Evolutionary conservation across 2,113 vertebrate species (phyloP), one percentile per base, ranked within the genome.

Genomic region (Anhinga rufa): DNA sequence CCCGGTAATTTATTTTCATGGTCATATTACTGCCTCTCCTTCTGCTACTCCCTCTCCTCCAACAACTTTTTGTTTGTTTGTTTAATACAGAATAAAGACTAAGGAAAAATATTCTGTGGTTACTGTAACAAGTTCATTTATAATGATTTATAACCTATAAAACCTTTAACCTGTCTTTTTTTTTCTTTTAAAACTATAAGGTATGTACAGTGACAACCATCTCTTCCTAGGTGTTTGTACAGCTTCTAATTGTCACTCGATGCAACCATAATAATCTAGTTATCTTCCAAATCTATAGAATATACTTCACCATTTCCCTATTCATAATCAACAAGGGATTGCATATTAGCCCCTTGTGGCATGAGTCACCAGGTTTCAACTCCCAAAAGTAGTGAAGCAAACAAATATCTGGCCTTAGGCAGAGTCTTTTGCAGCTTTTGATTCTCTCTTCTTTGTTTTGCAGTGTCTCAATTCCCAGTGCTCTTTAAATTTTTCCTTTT

Each of bases 381-480:
- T 90, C 85, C 38, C 89, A 86, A 76, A 89, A 89, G 82, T 25
- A 86, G 61, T 82, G 88, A 95, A 93, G 93, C 69, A 88, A 93
- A 92, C 62, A 82, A 94, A 44, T 61, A 82, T 24, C 38, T 78
- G 66, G 66, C 60, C 70, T 71, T 65, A 86, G 49, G 76, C 78
- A 93, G 34, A 87, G 89, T 91, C 80, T 70, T 75, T 46, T 55
- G 51, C 77, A 82, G 44, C 36, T 95, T 84, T 72, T 64, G 31
- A 61, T 68, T 89, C 48, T 71, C 51, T 87, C 0, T 29, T 60
- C 26, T 91, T 86, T 84, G 42, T 70, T 94, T 87, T 62, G 46
- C 80, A 91, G 22, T 21, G 6, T 38, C 48, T 74, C 70, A 81
- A 60, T 88, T 83, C 69, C 74, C 51, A 68, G 44, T 10, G 34